Percentiles rank a stretch among this genome's conserved stretches.
These are phyloP conservation scores for Caloenas nicobarica DNA, from an alignment of 2,113 vertebrate genomes.

Conservation along the genomic window DNA sequence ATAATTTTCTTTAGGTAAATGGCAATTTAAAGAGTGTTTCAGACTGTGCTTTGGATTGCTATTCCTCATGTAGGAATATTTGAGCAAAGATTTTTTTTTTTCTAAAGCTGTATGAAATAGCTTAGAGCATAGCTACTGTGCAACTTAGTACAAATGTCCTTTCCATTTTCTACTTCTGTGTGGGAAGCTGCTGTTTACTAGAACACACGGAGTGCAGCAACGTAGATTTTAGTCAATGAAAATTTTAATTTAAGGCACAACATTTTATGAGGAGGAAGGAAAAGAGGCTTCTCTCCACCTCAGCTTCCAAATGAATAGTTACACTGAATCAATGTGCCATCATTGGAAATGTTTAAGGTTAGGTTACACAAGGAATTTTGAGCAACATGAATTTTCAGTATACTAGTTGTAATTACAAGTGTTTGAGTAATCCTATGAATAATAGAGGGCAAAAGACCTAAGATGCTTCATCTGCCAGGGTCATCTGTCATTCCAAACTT, in stretches of 20 bases:
- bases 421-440: neutral
- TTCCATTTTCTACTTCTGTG: accelerated
- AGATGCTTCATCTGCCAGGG: neutral
- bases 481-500: neutral
- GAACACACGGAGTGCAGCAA: neutral
- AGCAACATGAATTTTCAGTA: neutral
- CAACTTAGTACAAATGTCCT: neutral
- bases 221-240: neutral
- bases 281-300: neutral
- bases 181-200: neutral
- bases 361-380: neutral
- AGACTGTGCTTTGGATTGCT: conserved; percentile 25
- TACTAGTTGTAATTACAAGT: neutral
- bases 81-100: neutral
- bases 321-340: accelerated
- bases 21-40: conserved; percentile 14
- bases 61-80: neutral
- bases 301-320: neutral
- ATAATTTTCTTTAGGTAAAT: conserved; percentile 46
- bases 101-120: neutral
- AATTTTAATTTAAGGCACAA: neutral
- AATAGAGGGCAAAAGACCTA: neutral
- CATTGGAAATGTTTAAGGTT: neutral
- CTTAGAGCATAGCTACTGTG: neutral
- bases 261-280: neutral